Evolutionary conservation across 23 tunicate genomes (phyloP).

Genomic region (Phallusia fumigata): DNA sequence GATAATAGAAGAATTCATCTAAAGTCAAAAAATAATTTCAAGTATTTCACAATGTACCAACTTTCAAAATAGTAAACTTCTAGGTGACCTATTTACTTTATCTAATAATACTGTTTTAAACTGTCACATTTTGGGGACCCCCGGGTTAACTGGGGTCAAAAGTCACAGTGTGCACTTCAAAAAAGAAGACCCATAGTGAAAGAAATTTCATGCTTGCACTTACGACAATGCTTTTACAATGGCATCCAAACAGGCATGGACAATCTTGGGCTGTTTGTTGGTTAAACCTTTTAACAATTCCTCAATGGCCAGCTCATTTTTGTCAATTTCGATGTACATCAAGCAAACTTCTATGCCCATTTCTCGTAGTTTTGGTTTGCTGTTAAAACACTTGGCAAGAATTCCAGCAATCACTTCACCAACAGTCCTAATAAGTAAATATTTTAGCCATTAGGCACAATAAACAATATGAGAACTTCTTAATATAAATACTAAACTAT

Average conservation of each 20-base stretch:
- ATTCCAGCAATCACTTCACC: constrained; percentile 79
- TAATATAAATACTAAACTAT: neutral
- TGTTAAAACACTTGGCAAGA: constrained; percentile 86
- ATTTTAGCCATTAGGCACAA: neutral
- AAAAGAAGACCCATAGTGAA: no score
- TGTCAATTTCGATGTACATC: constrained; percentile 90
- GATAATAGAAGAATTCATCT: no score
- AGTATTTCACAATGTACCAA: no score
- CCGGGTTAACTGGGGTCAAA: no score
- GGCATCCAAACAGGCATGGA: constrained; percentile 71
- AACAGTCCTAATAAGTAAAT: constrained; percentile 44
- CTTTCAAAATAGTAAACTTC: no score
- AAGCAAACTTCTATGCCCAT: constrained; percentile 75
- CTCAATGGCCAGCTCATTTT: constrained; percentile 65
- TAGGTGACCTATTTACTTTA: no score
- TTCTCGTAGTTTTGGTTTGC: constrained; percentile 86
- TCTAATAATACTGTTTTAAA: no score
- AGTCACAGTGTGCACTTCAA: no score
- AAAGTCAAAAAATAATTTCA: no score
- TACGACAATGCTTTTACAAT: constrained; percentile 57
- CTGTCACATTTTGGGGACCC: no score
- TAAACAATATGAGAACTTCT: neutral
- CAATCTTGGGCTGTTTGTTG: constrained; percentile 95
- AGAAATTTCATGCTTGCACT: no score
- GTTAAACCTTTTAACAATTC: constrained; percentile 81